Evolutionary conservation across 1,140 invertebrate species (phyloP).

Genomic region (Atopsyche davidsoni): DNA sequence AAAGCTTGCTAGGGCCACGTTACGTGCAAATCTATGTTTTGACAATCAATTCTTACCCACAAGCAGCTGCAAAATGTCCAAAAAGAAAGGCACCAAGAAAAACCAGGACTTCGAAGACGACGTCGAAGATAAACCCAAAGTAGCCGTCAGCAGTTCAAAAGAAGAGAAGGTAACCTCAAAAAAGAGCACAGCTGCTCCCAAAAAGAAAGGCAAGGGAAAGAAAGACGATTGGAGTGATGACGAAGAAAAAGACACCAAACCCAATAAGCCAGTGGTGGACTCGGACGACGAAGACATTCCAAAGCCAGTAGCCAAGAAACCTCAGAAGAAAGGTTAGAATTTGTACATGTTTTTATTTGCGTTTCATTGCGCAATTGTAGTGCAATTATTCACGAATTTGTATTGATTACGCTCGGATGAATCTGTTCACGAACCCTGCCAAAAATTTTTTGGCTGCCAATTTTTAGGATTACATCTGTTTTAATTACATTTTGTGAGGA

Average conservation of each 20-base stretch:
- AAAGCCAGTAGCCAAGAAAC: slow-evolving; percentile 43
- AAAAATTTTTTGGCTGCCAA: too few relatives aligned
- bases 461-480: too few relatives aligned
- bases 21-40: too few relatives aligned
- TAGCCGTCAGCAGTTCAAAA: slow-evolving; percentile 34
- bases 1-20: too few relatives aligned
- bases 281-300: slow-evolving; percentile 47
- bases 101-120: slow-evolving; percentile 54
- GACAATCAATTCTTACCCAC: slow-evolving; percentile 14
- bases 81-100: slow-evolving; percentile 58
- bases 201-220: slow-evolving; percentile 46
- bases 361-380: too few relatives aligned
- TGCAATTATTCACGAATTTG: too few relatives aligned
- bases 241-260: slow-evolving; percentile 39
- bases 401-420: too few relatives aligned
- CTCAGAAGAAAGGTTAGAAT: slow-evolving; percentile 47
- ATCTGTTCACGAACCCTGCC: too few relatives aligned
- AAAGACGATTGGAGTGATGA: slow-evolving; percentile 48
- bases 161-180: slow-evolving; percentile 48
- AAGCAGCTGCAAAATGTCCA: slow-evolving; percentile 45
- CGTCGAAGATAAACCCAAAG: slow-evolving; percentile 42
- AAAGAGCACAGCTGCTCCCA: slow-evolving; percentile 40
- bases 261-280: slow-evolving; percentile 32
- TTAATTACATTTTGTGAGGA: too few relatives aligned
- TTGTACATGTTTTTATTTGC: not conserved